Base-by-base conservation (phyloP, 1,140 invertebrate genomes). In the Pinna nobilis region DNA sequence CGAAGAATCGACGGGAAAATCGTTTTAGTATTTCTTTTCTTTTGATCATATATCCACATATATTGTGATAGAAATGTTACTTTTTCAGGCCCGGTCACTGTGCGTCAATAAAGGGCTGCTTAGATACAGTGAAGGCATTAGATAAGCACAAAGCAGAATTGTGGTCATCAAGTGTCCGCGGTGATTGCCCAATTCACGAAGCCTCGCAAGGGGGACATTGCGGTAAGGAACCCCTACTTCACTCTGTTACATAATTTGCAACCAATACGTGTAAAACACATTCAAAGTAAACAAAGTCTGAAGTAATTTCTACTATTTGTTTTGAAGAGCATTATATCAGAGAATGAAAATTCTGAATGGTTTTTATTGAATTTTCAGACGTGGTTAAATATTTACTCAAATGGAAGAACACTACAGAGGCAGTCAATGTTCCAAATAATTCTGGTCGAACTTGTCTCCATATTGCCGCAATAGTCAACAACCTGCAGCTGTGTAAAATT, bases 21-120 rank as follows among this genome's bases (percentile, higher is more conserved):
- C n/a, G n/a, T n/a, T n/a, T n/a, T n/a, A n/a, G n/a, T n/a, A n/a
- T n/a, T n/a, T n/a, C n/a, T n/a, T n/a, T n/a, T n/a, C n/a, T n/a
- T n/a, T n/a, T n/a, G n/a, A n/a, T n/a, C n/a, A n/a, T n/a, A n/a
- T n/a, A n/a, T n/a, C n/a, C n/a, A n/a, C n/a, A n/a, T n/a, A n/a
- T n/a, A n/a, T n/a, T n/a, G n/a, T 61, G 28, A 39, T 7, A 23
- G 18, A 61, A 50, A 35, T 55, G 41, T n/a, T 60, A 49, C 33
- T 15, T 11, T 75, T 80, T 71, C 80, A 94, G 93, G 30, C 92
- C 94, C 47, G 93, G 92, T 0, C 92, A 95, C 78, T 97, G 97
- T 85, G 98, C 97, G 5, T 97, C 97, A 51, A 94, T 97, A 0
- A 99, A 99, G 88, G 98, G 98, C 0, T 97, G 98, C 89, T 92